phyloP scores from a whole-genome alignment of 2,888 invertebrate species.

The Nezara viridula region DNA sequence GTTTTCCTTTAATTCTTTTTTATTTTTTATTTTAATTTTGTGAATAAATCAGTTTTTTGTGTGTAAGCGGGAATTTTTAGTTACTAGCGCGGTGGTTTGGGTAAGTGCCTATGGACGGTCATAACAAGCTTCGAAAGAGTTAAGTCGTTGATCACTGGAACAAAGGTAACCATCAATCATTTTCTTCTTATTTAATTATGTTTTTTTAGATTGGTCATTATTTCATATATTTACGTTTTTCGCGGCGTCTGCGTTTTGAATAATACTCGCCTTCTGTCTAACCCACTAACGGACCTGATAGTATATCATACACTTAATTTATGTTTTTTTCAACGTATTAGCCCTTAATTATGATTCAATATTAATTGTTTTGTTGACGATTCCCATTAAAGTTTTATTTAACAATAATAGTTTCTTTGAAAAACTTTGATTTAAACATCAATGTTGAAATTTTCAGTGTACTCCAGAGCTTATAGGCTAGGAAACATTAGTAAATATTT shows the following conservation, averaged over 20 bases:
- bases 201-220: background rate
- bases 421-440: background rate
- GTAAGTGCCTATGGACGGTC: slow-evolving; percentile 46
- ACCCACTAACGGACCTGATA: slow-evolving; percentile 55
- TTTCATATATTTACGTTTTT: slow-evolving; percentile 3
- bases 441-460: slow-evolving; percentile 45
- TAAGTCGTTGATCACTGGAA: slow-evolving; percentile 26
- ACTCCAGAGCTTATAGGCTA: slow-evolving; percentile 19
- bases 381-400: slow-evolving; percentile 2
- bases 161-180: background rate
- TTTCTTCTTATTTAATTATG: background rate
- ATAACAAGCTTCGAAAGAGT: slow-evolving; percentile 49
- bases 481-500: slow-evolving; percentile 22
- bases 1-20: background rate
- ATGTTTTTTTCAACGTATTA: slow-evolving; percentile 1
- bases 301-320: slow-evolving; percentile 49
- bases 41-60: background rate
- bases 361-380: background rate
- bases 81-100: slow-evolving; percentile 50
- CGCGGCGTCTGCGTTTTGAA: slow-evolving; percentile 46
- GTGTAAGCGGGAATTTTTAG: slow-evolving; percentile 50
- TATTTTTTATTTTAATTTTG: background rate
- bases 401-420: background rate
- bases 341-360: background rate
- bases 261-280: slow-evolving; percentile 22